Conservation (phyloP, 1,140 invertebrate species). For the Halyomorpha halys region DNA sequence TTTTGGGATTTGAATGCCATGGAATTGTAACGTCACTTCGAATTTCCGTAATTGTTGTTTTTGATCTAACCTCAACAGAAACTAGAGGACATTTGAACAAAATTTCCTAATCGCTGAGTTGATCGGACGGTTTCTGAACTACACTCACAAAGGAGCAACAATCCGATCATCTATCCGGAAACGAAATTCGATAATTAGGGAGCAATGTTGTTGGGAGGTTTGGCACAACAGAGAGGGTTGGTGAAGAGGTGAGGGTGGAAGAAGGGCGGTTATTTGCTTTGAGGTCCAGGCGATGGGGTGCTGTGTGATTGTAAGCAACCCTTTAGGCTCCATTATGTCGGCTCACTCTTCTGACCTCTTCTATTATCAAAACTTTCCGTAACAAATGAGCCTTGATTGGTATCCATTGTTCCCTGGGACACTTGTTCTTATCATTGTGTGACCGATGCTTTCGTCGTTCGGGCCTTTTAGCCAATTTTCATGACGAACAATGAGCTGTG, state of each 20-base stretch:
- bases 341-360: not conserved
- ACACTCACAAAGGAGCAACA: too few relatives aligned
- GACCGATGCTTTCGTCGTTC: too few relatives aligned
- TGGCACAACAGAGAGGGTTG: not conserved
- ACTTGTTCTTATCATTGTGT: too few relatives aligned
- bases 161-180: not conserved
- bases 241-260: not conserved
- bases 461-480: too few relatives aligned
- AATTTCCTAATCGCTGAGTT: too few relatives aligned
- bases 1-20: too few relatives aligned
- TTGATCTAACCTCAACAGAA: too few relatives aligned
- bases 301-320: conserved; percentile 2
- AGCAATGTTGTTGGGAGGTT: not conserved
- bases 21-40: too few relatives aligned
- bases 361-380: conserved; percentile 1
- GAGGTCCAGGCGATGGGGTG: conserved; percentile 11
- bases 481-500: too few relatives aligned
- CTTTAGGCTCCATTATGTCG: conserved; percentile 4
- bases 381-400: conserved; percentile 10
- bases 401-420: not conserved
- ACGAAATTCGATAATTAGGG: not conserved
- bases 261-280: conserved; percentile 8
- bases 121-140: too few relatives aligned
- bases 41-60: too few relatives aligned
- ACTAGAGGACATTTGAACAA: too few relatives aligned